These are phyloP conservation scores for Sarcophaga variegata DNA, from an alignment of 2,888 invertebrate genomes.

Conservation along the genomic window DNA sequence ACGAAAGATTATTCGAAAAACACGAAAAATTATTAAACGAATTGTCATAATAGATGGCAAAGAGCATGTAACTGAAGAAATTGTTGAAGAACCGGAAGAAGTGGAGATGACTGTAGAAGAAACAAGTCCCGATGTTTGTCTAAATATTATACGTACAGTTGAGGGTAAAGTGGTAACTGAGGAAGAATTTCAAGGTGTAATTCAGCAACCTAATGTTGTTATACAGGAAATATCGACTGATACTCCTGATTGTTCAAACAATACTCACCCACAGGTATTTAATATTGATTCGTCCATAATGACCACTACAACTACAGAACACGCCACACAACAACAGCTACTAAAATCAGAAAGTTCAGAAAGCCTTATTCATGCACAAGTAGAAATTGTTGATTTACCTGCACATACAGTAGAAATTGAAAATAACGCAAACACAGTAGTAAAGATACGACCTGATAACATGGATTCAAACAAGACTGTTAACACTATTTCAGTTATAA, in stretches of 20 bases:
- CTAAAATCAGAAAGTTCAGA: conserved; percentile 72
- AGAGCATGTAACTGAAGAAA: conserved; percentile 91
- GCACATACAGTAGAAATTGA: conserved; percentile 80
- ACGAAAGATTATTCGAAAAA: conserved; percentile 88
- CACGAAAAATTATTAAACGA: conserved; percentile 88
- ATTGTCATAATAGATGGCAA: conserved; percentile 91
- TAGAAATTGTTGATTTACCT: conserved; percentile 81
- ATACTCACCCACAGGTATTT: conserved; percentile 80
- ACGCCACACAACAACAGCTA: conserved; percentile 69
- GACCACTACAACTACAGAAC: conserved; percentile 70
- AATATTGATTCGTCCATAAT: conserved; percentile 79
- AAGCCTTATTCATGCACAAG: conserved; percentile 78
- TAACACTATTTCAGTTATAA: conserved; percentile 63
- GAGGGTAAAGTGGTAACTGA: conserved; percentile 82
- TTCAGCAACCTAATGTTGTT: conserved; percentile 77
- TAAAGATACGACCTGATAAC: conserved; percentile 32
- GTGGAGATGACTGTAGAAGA: conserved; percentile 79
- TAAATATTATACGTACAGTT: conserved; percentile 84
- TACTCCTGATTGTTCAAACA: conserved; percentile 70
- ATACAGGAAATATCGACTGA: conserved; percentile 78
- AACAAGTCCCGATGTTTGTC: conserved; percentile 77
- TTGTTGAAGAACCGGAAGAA: conserved; percentile 91
- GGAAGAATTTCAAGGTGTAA: conserved; percentile 78
- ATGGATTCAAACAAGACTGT: conserved; percentile 67
- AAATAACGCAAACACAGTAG: conserved; percentile 74